Base-by-base conservation (phyloP, 1,140 invertebrate genomes). In the Hermatobates lingyangjiaoensis region DNA sequence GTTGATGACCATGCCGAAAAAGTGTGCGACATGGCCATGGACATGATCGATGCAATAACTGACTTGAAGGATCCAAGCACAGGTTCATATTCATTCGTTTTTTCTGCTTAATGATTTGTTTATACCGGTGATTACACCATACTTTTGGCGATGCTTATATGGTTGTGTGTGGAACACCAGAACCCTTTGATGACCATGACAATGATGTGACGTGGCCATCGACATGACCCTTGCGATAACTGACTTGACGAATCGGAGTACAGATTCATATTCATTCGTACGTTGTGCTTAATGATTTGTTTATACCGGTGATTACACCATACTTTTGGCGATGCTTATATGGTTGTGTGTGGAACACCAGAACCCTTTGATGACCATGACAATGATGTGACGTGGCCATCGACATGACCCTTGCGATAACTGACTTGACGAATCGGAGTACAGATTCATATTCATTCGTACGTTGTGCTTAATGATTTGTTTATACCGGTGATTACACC, bases 141-240 rank as follows among this genome's bases (percentile, higher is more conserved):
- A n/a, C n/a, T 0, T 95, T 96, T 58, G 91, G 92, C 0, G 90
- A 94, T 63, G 90, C 91, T 0, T 95, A 96, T 62, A 95, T 96
- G 90, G 88, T 94, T 1, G 90, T 96, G 1, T 89, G 86, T 15
- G 94, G 93, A 0, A 87, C 91, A 14, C 93, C 93, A 0, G 87
- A 91, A 52, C 81, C 83, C 58, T 83, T 88, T 63, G 74, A 73
- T 38, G 84, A 90, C 63, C 93, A 97, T 63, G 90, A 90, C 0
- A 83, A 90, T 63, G 81, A 84, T 95, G 91, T 60, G 84, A 93
- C 64, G 91, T 98, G 86, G 90, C 92, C 0, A 66, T 97, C 18
- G 92, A 96, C 62, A 94, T 97, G 91, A 75, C 95, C 0, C 83
- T 91, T 55, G 86, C 88, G 1, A 95, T 94, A 57, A 82, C 77